Evolutionary conservation across 2,797 vertebrate genomes (phyloP).

Genomic region (Babyrousa celebensis): DNA sequence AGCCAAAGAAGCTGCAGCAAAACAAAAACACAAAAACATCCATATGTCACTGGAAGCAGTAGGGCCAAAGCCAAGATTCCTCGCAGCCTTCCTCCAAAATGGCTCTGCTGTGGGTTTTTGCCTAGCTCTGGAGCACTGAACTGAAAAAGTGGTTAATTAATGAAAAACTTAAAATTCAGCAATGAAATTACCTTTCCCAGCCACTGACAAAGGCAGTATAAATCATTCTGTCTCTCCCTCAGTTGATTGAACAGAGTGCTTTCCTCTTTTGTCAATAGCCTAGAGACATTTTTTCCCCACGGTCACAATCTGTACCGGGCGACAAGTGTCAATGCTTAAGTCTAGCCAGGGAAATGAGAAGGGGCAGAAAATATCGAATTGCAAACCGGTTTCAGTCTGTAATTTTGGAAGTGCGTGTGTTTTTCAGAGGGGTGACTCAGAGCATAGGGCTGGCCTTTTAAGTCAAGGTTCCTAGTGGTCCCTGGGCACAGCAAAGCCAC

Average conservation of each 20-base stretch:
- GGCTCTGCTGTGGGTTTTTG: slow-evolving; percentile 81
- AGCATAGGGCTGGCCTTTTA: background rate
- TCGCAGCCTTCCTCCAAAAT: slow-evolving; percentile 79
- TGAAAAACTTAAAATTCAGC: slow-evolving; percentile 91
- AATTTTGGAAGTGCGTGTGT: background rate
- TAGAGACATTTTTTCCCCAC: background rate
- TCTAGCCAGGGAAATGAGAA: slow-evolving; percentile 47
- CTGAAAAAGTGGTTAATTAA: slow-evolving; percentile 91
- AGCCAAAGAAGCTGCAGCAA: slow-evolving; percentile 66
- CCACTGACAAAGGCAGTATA: slow-evolving; percentile 89
- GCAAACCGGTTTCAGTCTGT: background rate
- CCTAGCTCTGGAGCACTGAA: slow-evolving; percentile 88
- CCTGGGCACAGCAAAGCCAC: background rate
- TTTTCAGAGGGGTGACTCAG: background rate
- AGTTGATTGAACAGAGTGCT: slow-evolving; percentile 88
- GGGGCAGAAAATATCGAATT: background rate
- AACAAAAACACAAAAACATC: slow-evolving; percentile 84
- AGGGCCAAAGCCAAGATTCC: slow-evolving; percentile 74
- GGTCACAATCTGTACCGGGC: background rate
- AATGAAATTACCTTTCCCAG: slow-evolving; percentile 89
- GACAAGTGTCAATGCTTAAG: slow-evolving; percentile 67
- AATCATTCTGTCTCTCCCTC: slow-evolving; percentile 89
- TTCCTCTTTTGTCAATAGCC: slow-evolving; percentile 78
- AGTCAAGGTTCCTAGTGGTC: background rate
- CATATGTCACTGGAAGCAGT: slow-evolving; percentile 74